phyloP scores from a whole-genome alignment of 2,113 vertebrate species.

The Todiramphus chloris region DNA sequence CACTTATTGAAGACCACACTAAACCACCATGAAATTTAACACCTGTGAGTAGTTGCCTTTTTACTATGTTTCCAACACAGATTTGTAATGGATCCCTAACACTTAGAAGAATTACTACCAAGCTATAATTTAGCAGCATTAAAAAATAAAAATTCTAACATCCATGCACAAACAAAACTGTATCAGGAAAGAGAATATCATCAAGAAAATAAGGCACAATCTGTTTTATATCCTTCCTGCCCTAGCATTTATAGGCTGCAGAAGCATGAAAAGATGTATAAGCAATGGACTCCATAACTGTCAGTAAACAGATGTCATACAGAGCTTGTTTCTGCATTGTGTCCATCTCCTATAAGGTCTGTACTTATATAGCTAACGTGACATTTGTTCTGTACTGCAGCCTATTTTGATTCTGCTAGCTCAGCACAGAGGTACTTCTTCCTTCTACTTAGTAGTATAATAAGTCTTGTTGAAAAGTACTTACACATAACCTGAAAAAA shows the following conservation, averaged over 20 bases:
- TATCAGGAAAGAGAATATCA: neutral
- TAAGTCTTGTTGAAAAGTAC: neutral
- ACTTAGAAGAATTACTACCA: neutral
- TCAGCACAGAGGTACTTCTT: neutral
- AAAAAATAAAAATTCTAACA: neutral
- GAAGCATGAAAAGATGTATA: neutral
- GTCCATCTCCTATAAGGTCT: neutral
- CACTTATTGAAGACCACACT: neutral
- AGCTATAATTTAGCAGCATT: neutral
- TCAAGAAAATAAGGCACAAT: neutral
- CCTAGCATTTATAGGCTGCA: neutral
- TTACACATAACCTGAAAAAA: neutral
- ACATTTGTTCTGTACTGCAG: neutral
- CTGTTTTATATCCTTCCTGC: neutral
- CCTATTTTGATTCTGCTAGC: neutral
- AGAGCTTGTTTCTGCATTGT: neutral
- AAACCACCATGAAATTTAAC: neutral
- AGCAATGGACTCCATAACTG: neutral
- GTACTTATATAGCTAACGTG: neutral
- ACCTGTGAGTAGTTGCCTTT: neutral
- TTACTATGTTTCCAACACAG: neutral
- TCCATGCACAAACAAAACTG: neutral
- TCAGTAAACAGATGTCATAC: neutral
- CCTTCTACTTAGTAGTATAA: neutral
- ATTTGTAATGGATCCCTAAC: neutral